Conservation (phyloP, 2,888 invertebrate species). For the Polia nebulosa region DNA sequence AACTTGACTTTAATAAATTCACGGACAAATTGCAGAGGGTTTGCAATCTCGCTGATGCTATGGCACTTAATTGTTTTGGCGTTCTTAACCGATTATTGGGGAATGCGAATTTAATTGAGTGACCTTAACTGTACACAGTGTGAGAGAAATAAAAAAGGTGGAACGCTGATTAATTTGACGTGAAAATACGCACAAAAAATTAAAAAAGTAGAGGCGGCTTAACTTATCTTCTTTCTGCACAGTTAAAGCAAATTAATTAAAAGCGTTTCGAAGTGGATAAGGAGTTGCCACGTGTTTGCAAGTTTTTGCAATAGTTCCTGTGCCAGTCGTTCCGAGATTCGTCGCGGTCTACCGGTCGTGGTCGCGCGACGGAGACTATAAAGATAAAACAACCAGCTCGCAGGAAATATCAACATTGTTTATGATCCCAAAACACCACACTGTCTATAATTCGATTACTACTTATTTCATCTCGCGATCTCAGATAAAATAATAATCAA, state of each 20-base stretch:
- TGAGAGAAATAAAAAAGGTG: slow-evolving; percentile 28
- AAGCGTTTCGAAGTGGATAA: slow-evolving; percentile 24
- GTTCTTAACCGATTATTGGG: slow-evolving; percentile 34
- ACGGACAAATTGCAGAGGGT: slow-evolving; percentile 34
- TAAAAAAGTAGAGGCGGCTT: slow-evolving; percentile 23
- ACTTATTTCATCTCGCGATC: slow-evolving; percentile 73
- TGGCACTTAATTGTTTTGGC: slow-evolving; percentile 31
- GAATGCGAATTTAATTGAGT: slow-evolving; percentile 47
- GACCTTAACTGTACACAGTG: slow-evolving; percentile 36
- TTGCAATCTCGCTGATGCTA: slow-evolving; percentile 47
- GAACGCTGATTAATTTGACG: slow-evolving; percentile 24
- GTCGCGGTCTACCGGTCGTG: slow-evolving; percentile 37
- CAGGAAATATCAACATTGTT: slow-evolving; percentile 64
- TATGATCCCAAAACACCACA: slow-evolving; percentile 56
- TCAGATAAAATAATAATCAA: slow-evolving; percentile 69
- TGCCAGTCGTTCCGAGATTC: slow-evolving; percentile 15
- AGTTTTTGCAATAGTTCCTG: slow-evolving; percentile 42
- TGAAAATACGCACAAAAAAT: slow-evolving; percentile 36
- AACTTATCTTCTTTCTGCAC: slow-evolving; percentile 12
- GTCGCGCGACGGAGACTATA: slow-evolving; percentile 25
- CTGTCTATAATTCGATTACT: slow-evolving; percentile 68
- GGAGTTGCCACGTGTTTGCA: slow-evolving; percentile 32
- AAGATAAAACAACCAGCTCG: slow-evolving; percentile 30
- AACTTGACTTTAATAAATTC: slow-evolving; percentile 53
- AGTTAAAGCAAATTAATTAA: slow-evolving; percentile 23